Conservation (phyloP, 1,140 invertebrate species). For the Bradysia coprophila region DNA sequence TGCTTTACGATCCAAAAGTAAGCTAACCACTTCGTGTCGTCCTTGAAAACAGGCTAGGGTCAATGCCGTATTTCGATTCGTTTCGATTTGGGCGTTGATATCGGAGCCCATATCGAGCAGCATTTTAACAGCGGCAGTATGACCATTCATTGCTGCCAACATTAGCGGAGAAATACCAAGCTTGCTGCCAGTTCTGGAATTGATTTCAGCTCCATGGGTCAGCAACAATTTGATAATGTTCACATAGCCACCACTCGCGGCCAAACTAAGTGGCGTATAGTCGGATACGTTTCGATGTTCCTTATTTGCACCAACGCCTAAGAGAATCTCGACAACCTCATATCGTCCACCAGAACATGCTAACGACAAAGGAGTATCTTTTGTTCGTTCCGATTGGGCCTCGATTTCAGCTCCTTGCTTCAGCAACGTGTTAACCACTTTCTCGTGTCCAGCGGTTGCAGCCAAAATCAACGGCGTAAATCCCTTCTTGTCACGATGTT, state of each 20-base stretch:
- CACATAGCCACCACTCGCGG: conserved; percentile 95
- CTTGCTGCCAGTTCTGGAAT: conserved; percentile 93
- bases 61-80: conserved; percentile 95
- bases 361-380: conserved; percentile 93
- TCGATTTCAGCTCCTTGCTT: conserved; percentile 90
- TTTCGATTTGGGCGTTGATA: conserved; percentile 99
- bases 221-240: conserved; percentile 94
- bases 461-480: conserved; percentile 95
- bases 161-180: conserved; percentile 96
- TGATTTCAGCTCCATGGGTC: conserved; percentile 88
- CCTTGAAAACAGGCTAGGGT: conserved; percentile 99
- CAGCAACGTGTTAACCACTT: conserved; percentile 82
- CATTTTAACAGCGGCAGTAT: conserved; percentile 77
- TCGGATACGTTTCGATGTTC: conserved; percentile 99
- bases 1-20: conserved; percentile 89
- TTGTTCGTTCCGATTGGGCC: conserved; percentile 95
- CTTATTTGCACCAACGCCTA: conserved; percentile 82
- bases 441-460: conserved; percentile 91
- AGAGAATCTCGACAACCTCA: conserved; percentile 88
- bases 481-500: conserved; percentile 97
- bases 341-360: conserved; percentile 95
- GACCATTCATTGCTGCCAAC: conserved; percentile 99
- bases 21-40: conserved; percentile 90
- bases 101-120: conserved; percentile 96
- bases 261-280: conserved; percentile 94